Evolutionary conservation across 2,113 vertebrate genomes (phyloP).

Genomic region (Narcine bancroftii): DNA sequence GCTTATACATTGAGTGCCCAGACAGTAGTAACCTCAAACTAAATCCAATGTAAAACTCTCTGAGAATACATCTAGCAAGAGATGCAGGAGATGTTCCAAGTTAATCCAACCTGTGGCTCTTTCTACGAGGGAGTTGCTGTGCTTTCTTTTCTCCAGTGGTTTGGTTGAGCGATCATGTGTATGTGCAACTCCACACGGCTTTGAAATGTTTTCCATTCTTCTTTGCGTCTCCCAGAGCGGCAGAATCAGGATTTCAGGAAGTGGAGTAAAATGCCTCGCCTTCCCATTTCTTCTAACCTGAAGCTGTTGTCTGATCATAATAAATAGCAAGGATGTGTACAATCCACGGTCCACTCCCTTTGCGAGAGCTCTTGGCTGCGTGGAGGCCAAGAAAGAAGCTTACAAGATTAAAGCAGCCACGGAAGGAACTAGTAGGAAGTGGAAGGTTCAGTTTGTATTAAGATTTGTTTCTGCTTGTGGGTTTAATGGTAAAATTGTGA

Average conservation of each 20-base stretch:
- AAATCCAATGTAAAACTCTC: too few relatives aligned
- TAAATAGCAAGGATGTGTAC: neutral
- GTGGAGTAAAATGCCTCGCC: neutral
- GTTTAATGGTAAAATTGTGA: slow-evolving; percentile 60
- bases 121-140: neutral
- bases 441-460: slow-evolving; percentile 53
- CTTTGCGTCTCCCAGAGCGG: neutral
- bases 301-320: neutral
- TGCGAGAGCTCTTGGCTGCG: slow-evolving; percentile 57
- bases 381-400: slow-evolving; percentile 57
- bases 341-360: neutral
- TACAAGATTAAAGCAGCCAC: slow-evolving; percentile 73
- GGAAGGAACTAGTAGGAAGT: slow-evolving; percentile 59
- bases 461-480: slow-evolving; percentile 53
- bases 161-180: neutral
- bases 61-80: neutral
- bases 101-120: neutral
- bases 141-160: neutral
- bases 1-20: neutral
- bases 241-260: neutral
- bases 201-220: slow-evolving; percentile 14
- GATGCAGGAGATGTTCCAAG: neutral
- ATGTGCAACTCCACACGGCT: neutral
- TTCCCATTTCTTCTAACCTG: neutral
- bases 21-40: neutral